Percentiles rank a stretch among this genome's conserved stretches.
These are phyloP conservation scores for Orcinus orca DNA, from an alignment of 2,113 vertebrate genomes.

Conservation along the genomic window DNA sequence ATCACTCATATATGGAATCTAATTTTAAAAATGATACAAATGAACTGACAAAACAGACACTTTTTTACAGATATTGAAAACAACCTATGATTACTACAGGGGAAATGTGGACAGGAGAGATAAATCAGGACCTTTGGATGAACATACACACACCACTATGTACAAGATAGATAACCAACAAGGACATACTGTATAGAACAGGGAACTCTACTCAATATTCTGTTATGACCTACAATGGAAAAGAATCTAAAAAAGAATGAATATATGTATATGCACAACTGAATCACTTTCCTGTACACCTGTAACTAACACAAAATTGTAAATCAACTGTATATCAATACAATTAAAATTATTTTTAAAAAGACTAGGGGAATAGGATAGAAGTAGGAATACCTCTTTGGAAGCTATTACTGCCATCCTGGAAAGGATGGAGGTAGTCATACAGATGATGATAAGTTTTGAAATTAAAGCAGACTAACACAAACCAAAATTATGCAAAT, in stretches of 20 bases:
- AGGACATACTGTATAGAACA: background rate
- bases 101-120: background rate
- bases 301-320: background rate
- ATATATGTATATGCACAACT: background rate
- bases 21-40: background rate
- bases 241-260: background rate
- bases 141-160: background rate
- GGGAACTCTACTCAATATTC: background rate
- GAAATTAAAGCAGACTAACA: background rate
- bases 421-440: background rate
- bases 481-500: background rate
- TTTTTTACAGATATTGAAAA: background rate
- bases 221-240: background rate
- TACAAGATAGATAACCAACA: background rate
- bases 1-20: background rate
- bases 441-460: background rate
- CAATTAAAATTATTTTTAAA: background rate
- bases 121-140: background rate
- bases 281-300: background rate
- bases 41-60: background rate
- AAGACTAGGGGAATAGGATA: background rate
- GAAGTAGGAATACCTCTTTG: background rate
- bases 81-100: background rate
- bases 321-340: background rate
- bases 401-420: background rate